Base-by-base conservation (phyloP, 2,888 invertebrate species). In the Aphodius granarius region DNA sequence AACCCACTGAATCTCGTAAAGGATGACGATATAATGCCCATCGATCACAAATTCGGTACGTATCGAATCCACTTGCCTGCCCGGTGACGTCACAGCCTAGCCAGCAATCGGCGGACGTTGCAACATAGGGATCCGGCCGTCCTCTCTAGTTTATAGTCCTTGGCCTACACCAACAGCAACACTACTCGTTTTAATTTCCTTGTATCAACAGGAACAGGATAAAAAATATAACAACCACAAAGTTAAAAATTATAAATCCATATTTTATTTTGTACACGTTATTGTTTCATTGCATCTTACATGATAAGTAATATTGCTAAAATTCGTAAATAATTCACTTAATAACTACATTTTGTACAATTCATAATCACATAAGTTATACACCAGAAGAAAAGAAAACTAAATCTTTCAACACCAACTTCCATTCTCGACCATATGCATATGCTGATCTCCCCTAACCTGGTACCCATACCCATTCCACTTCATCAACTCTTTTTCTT, bases 391-490 rank as follows among this genome's bases (percentile, higher is more conserved):
- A 13, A 43, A 9, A 43, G 1, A 9, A 43, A 6, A 6, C 1
- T 43, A 43, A 43, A 9, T 13, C 43, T 2, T 43, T 80, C 78
- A 85, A 80, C 85, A 85, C 85, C 85, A 86, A 78, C 84, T 85
- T 4, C 85, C 84, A 78, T 84, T 84, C 75, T 84, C 84, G 68
- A 79, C 74, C 13, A 73, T 63, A 78, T 73, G 79, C 76, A 70
- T 64, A 66, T 68, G 63, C 19, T 65, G 43, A 21, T 19, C 75
- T 13, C 21, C 63, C n/a, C 77, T 76, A 77, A 22, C 75, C 71
- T 76, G 75, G 72, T 73, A 76, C 6, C 79, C 77, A 75, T 78
- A 73, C 81, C 43, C 43, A 43, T 43, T 43, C 43, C 43, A 43
- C 13, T 43, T 43, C 43, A 43, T 9, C 43, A 43, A 13, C 6